Evolutionary conservation across 2,888 invertebrate species (phyloP).

Genomic region (Drosophila kokeensis): DNA sequence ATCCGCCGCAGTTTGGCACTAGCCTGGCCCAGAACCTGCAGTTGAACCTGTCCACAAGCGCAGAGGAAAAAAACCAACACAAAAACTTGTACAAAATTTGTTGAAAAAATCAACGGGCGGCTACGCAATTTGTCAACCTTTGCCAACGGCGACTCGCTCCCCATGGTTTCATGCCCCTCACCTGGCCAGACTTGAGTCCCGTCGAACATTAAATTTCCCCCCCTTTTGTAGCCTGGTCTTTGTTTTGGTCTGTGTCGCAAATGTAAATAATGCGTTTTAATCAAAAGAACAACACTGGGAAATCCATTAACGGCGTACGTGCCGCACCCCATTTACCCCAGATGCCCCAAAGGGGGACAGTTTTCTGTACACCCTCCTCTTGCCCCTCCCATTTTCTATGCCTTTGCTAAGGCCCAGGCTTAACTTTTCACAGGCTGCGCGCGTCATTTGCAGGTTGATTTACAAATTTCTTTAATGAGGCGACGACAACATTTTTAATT

Average conservation of each 20-base stretch:
- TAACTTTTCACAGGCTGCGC: slow-evolving; percentile 43
- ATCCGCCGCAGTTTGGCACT: slow-evolving; percentile 57
- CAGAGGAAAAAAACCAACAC: slow-evolving; percentile 6
- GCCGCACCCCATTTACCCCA: slow-evolving; percentile 84
- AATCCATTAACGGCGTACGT: slow-evolving; percentile 85
- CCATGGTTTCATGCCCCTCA: not conserved
- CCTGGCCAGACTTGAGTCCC: slow-evolving; percentile 1
- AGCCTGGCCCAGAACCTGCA: slow-evolving; percentile 33
- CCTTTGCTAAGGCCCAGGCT: slow-evolving; percentile 18
- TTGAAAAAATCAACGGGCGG: slow-evolving; percentile 39
- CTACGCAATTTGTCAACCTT: slow-evolving; percentile 70
- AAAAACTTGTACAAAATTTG: slow-evolving; percentile 52
- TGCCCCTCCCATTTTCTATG: too few species aligned
- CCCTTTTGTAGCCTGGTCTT: not conserved
- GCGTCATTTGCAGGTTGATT: slow-evolving; percentile 66
- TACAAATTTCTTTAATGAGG: slow-evolving; percentile 82
- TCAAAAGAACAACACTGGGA: slow-evolving; percentile 59
- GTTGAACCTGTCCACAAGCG: not conserved
- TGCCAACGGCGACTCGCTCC: slow-evolving; percentile 7
- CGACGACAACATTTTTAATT: slow-evolving; percentile 84
- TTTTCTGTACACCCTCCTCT: not conserved
- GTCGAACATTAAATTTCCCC: slow-evolving; percentile 22
- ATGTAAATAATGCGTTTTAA: slow-evolving; percentile 70
- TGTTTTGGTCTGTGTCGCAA: slow-evolving; percentile 40
- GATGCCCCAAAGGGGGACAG: slow-evolving; percentile 12